A percentile compares a stretch with the other conserved stretches of the same genome.
These are phyloP conservation scores for Barypeithes pellucidus DNA, from an alignment of 2,888 invertebrate genomes.

Conservation along the genomic window DNA sequence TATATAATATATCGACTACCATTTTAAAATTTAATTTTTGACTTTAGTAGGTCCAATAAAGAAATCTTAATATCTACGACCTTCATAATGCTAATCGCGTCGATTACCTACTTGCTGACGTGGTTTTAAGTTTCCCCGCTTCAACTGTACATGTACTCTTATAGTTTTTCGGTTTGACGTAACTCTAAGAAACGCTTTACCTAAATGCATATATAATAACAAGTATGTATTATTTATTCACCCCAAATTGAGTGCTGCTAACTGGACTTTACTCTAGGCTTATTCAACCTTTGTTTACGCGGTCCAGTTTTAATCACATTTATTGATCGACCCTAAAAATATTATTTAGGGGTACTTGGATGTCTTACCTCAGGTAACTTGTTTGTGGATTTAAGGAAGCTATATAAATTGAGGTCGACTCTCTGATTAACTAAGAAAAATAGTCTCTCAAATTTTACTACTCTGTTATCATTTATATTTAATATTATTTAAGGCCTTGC, in stretches of 20 bases:
- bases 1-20: no score
- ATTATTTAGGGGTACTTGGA: conserved; percentile 1
- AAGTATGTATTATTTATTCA: neutral
- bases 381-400: neutral
- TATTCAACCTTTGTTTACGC: conserved; percentile 10
- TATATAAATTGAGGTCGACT: neutral
- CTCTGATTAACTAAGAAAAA: neutral
- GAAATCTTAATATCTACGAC: no score
- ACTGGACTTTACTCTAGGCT: neutral
- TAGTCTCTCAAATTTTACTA: no score
- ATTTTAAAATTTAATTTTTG: no score
- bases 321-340: conserved; percentile 30
- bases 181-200: neutral
- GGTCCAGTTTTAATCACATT: conserved; percentile 15
- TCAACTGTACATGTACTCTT: no score
- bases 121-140: no score
- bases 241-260: neutral
- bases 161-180: neutral
- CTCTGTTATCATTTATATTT: no score
- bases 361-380: neutral
- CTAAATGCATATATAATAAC: neutral
- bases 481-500: no score
- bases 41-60: no score
- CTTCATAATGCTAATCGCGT: no score
- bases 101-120: no score